These are phyloP conservation scores for Caerostris extrusa DNA, from an alignment of 1,140 invertebrate genomes.

Conservation along the genomic window DNA sequence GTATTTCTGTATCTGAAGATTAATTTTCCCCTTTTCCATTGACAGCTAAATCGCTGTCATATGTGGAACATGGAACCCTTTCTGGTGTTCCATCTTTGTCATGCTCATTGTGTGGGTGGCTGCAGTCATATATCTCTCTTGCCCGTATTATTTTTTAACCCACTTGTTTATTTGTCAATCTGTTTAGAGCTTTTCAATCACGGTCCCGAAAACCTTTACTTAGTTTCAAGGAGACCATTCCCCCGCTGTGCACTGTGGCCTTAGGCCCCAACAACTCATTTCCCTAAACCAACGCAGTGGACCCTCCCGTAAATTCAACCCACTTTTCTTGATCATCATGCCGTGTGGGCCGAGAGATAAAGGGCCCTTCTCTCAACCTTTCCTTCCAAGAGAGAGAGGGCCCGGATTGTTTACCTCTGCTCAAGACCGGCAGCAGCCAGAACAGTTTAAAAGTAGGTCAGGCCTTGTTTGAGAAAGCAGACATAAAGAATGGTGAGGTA, in stretches of 20 bases:
- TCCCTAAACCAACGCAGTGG: conserved; percentile 9
- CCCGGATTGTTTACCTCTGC: not conserved
- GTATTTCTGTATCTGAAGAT: too few relatives aligned
- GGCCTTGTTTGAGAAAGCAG: not conserved
- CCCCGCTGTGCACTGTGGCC: not conserved
- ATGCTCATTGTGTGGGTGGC: not conserved
- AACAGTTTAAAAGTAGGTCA: conserved; percentile 2
- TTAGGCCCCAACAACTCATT: conserved; percentile 20
- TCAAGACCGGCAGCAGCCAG: not conserved
- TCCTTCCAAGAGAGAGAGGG: not conserved
- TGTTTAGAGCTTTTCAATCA: not conserved
- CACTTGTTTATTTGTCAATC: not conserved
- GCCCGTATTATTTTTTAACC: conserved; percentile 10
- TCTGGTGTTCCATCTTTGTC: not conserved
- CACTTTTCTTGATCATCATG: not conserved
- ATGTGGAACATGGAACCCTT: too few relatives aligned
- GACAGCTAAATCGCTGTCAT: too few relatives aligned
- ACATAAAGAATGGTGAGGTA: not conserved
- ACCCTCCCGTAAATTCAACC: conserved; percentile 16
- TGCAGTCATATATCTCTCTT: not conserved
- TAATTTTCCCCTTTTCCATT: too few relatives aligned
- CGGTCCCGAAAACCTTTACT: not conserved
- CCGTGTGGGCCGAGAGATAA: conserved; percentile 13
- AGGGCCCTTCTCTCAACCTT: not conserved
- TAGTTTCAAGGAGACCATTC: not conserved